A percentile compares a stretch with the other conserved stretches of the same genome.
These are phyloP conservation scores for Melanaphis sacchari DNA, from an alignment of 1,140 invertebrate species.

Conservation along the genomic window DNA sequence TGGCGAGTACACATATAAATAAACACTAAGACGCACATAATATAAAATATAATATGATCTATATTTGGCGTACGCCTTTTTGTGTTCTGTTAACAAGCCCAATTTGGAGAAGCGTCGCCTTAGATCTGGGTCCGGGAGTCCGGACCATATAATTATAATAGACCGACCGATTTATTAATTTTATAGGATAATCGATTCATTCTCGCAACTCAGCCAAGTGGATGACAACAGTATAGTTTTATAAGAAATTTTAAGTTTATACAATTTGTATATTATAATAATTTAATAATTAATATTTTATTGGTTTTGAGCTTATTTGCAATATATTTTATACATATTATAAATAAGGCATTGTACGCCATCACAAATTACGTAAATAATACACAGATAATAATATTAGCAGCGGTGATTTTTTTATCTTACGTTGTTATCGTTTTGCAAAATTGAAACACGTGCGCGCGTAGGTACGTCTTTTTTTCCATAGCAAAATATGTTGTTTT, in stretches of 20 bases:
- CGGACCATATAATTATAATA: background rate
- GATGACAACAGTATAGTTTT: background rate
- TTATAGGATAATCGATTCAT: background rate
- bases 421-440: background rate
- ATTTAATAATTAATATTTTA: too few relatives aligned
- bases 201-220: background rate
- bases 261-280: too few relatives aligned
- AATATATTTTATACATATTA: background rate
- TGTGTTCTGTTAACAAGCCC: background rate
- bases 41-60: background rate
- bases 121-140: background rate
- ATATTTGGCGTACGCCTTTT: background rate
- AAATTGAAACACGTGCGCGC: conserved; percentile 3
- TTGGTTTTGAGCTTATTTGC: too few relatives aligned
- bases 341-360: background rate
- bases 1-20: background rate
- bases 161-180: background rate
- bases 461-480: background rate
- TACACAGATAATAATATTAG: background rate
- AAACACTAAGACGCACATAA: background rate
- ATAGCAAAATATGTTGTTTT: background rate
- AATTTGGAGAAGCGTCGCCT: background rate
- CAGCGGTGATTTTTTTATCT: background rate
- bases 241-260: background rate
- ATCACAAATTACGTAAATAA: background rate